Base-by-base conservation (phyloP, 2,888 invertebrate species). In the Aphidoletes aphidimyza region DNA sequence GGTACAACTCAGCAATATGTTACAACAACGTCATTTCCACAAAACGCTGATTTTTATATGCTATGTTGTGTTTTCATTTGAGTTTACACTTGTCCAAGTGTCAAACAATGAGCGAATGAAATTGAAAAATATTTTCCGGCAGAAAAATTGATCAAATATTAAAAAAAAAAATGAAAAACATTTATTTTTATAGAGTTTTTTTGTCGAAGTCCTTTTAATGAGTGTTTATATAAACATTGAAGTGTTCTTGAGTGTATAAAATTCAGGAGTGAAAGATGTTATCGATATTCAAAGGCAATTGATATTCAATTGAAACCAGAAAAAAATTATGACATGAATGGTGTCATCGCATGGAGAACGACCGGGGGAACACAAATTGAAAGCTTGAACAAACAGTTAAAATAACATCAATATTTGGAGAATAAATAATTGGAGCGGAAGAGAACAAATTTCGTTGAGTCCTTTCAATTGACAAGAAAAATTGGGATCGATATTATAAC, bases 41-140 rank as follows among this genome's bases (percentile, higher is more conserved):
- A 14, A 69, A n/a, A 11, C 69, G 54, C n/a, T 14, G 22, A 69
- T 69, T n/a, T 69, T 69, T 54, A 47, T 19, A 30, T 69, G 69
- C 34, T 69, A n/a, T 69, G 30, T 69, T 34, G 54, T n/a, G 54
- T 54, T 8, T 14, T 69, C 69, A 69, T 30, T 19, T 34, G 69
- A 30, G 30, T 30, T 69, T 69, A 69, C 69, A 69, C 17, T 69
- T 30, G 69, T 69, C 34, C 69, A 69, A 69, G 69, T 69, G 30
- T 69, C 69, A 69, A 69, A 69, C 30, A 69, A 69, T 30, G 30
- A 69, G 69, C 69, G 30, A 69, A 69, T 69, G 30, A 30, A 69
- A 69, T 30, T 69, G 69, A 69, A 69, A 69, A 69, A 30, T 30
- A 69, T 54, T 54, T 54, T 54, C 22, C 54, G 17, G 19, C 54